These are phyloP conservation scores for Drosophila percnosoma DNA, from an alignment of 2,888 invertebrate species.

Conservation along the genomic window DNA sequence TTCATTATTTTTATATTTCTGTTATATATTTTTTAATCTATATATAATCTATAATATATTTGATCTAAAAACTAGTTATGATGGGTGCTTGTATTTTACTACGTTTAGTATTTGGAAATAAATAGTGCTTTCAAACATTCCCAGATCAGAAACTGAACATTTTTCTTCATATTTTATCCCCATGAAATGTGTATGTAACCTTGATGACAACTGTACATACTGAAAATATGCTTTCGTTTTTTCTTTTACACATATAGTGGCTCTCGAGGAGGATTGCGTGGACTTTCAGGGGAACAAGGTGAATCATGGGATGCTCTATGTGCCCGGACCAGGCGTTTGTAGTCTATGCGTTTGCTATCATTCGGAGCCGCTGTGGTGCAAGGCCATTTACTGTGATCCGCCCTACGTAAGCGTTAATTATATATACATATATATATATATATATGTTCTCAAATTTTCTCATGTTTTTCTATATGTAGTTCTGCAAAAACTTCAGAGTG, in stretches of 20 bases:
- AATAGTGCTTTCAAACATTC: not conserved
- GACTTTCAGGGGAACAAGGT: conserved; percentile 93
- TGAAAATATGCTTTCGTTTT: not conserved
- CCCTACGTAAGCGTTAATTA: conserved; percentile 89
- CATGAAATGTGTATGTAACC: too few relatives aligned
- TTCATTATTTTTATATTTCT: too few relatives aligned
- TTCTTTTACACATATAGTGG: conserved; percentile 54
- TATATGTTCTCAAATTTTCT: not conserved
- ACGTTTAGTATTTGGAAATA: not conserved
- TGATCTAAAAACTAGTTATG: not conserved
- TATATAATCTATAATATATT: too few relatives aligned
- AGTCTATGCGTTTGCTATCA: conserved; percentile 94
- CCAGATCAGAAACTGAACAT: not conserved
- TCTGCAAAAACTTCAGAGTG: conserved; percentile 93
- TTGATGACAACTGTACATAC: not conserved
- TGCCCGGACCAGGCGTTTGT: conserved; percentile 93
- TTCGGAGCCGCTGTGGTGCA: conserved; percentile 94
- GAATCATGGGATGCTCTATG: conserved; percentile 91
- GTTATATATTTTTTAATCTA: not conserved
- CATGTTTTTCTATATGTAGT: conserved; percentile 86
- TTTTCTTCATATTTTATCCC: not conserved
- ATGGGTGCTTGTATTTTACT: not conserved
- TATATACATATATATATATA: not conserved
- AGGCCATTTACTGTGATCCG: conserved; percentile 94
- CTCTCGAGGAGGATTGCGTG: conserved; percentile 91